These are phyloP conservation scores for Thumatha senex DNA, from an alignment of 2,888 invertebrate genomes.

Conservation along the genomic window DNA sequence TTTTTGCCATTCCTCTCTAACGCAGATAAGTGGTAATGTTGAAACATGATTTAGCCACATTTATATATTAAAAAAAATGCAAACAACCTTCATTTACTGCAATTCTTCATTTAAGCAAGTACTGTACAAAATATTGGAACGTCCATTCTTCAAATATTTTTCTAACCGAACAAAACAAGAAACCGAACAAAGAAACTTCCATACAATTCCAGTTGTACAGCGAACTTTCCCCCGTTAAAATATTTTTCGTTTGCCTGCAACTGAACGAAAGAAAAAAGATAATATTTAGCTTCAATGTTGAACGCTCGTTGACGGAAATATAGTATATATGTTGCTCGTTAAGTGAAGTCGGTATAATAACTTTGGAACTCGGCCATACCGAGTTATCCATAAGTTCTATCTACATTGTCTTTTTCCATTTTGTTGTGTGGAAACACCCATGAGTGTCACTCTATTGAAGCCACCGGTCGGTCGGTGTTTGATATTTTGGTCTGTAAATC, in stretches of 20 bases:
- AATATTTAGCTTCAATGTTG: slow-evolving; percentile 25
- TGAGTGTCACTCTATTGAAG: too few species aligned
- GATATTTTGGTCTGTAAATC: too few species aligned
- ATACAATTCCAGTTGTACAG: slow-evolving; percentile 29
- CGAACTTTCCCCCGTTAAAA: slow-evolving; percentile 33
- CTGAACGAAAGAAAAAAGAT: slow-evolving; percentile 29
- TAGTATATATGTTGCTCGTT: slow-evolving; percentile 14
- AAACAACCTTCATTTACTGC: too few species aligned
- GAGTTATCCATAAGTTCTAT: too few species aligned
- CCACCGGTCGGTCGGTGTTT: too few species aligned
- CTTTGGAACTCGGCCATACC: neutral
- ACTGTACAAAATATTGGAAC: slow-evolving; percentile 3
- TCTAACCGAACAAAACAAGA: slow-evolving; percentile 10
- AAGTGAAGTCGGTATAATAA: neutral
- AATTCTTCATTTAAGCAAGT: too few species aligned
- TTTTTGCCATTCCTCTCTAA: neutral
- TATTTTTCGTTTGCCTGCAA: slow-evolving; percentile 39
- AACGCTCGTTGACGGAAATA: slow-evolving; percentile 16
- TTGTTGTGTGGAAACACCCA: too few species aligned
- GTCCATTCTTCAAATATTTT: neutral
- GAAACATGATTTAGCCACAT: too few species aligned
- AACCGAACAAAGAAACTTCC: too few species aligned
- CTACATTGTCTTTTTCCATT: too few species aligned
- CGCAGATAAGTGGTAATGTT: too few species aligned
- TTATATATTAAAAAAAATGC: too few species aligned